Conservation (phyloP, 2,113 vertebrate genomes). For the Panurus biarmicus region DNA sequence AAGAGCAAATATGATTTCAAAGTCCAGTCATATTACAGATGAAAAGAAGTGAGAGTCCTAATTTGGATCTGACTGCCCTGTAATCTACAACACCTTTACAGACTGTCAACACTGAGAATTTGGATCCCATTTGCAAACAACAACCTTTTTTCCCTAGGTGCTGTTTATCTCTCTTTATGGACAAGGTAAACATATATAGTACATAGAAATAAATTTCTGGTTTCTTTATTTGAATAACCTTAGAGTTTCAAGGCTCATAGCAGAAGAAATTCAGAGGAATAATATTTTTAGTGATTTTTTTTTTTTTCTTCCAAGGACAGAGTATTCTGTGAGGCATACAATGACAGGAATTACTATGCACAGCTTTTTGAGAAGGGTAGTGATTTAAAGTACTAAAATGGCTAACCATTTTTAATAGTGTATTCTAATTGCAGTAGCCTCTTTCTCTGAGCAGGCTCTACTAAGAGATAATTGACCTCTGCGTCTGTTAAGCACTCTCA, state of each 20-base stretch:
- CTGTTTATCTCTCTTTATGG: not conserved
- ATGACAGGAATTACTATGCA: not conserved
- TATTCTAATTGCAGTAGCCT: conserved; percentile 49
- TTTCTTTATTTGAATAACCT: not conserved
- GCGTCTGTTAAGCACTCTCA: conserved; percentile 31
- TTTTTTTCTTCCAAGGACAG: conserved; percentile 17
- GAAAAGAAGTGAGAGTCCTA: not conserved
- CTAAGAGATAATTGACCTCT: conserved; percentile 65
- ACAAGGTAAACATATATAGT: not conserved
- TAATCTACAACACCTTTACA: not conserved
- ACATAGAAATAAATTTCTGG: not conserved
- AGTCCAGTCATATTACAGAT: not conserved
- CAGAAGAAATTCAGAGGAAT: conserved; percentile 7
- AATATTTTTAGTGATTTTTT: not conserved
- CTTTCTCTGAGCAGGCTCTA: conserved; percentile 37
- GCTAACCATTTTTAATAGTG: conserved; percentile 34
- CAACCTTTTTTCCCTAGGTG: not conserved
- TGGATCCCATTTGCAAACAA: not conserved
- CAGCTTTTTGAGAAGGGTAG: not conserved
- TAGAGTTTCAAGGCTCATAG: not conserved
- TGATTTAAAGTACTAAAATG: conserved; percentile 45
- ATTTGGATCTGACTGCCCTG: not conserved
- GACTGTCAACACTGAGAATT: not conserved
- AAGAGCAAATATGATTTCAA: not conserved
- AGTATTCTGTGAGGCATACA: not conserved